Percentiles rank a stretch among this genome's conserved stretches.
Evolutionary conservation across 2,113 vertebrate genomes (phyloP).

Genomic region (Guaruba guarouba): DNA sequence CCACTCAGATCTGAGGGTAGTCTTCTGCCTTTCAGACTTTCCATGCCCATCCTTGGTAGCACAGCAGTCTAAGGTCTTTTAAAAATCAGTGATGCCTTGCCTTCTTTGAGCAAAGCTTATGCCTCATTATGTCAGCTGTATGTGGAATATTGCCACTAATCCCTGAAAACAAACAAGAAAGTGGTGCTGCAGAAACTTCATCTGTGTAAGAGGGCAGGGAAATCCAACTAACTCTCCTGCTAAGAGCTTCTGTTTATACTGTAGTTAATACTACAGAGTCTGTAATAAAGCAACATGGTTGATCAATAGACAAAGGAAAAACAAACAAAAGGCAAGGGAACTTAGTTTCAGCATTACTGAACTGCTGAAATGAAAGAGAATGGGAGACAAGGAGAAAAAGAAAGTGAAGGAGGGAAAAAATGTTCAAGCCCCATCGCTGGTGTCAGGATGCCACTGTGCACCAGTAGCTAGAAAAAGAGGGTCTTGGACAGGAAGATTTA

Average conservation of each 20-base stretch:
- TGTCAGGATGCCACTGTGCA: slow-evolving; percentile 2
- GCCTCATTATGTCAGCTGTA: slow-evolving; percentile 33
- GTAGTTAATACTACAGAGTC: slow-evolving; percentile 35
- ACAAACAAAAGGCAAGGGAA: slow-evolving; percentile 33
- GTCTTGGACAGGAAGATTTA: not conserved
- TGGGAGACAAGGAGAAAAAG: not conserved
- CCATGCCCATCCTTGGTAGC: not conserved
- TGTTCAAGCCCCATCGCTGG: not conserved
- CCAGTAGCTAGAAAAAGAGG: not conserved
- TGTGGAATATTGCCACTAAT: slow-evolving; percentile 54
- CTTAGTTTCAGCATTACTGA: slow-evolving; percentile 15
- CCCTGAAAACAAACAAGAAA: slow-evolving; percentile 46
- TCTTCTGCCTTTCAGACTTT: not conserved
- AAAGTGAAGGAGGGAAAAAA: not conserved
- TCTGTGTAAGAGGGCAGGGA: slow-evolving; percentile 28
- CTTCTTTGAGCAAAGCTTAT: not conserved
- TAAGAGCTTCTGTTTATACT: slow-evolving; percentile 39
- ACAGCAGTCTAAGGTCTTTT: not conserved
- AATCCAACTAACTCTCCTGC: slow-evolving; percentile 14
- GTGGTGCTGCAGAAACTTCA: not conserved
- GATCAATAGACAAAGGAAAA: slow-evolving; percentile 28
- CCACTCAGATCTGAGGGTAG: not conserved
- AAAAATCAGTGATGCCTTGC: not conserved
- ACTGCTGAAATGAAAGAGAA: slow-evolving; percentile 1
- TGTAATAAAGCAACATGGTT: slow-evolving; percentile 18